Conservation (phyloP, 1,140 invertebrate species). For the Pseudomyrmex pallidus region DNA sequence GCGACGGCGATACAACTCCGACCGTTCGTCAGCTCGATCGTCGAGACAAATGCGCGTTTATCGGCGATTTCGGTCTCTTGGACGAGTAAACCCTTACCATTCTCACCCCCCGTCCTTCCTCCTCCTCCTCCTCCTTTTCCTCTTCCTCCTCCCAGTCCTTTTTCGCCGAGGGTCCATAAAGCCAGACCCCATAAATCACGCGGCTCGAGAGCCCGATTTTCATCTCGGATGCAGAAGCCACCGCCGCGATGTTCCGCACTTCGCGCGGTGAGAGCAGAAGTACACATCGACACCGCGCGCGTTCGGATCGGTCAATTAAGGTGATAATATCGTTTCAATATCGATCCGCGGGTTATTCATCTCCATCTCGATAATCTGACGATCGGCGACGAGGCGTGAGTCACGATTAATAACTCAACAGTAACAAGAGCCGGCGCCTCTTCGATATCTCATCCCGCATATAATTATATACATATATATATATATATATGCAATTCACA, state of each 20-base stretch:
- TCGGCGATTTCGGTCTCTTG: conserved; percentile 62
- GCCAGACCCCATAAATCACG: conserved; percentile 60
- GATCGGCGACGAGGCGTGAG: conserved; percentile 25
- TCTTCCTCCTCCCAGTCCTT: not conserved
- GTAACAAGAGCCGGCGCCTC: not conserved
- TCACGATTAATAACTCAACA: conserved; percentile 47
- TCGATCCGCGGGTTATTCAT: conserved; percentile 47
- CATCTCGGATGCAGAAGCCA: conserved; percentile 29
- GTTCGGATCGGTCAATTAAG: conserved; percentile 44
- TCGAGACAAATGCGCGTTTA: conserved; percentile 67
- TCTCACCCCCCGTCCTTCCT: no score
- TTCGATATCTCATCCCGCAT: conserved; percentile 6
- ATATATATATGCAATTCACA: not conserved
- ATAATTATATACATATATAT: conserved; percentile 11
- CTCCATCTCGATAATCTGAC: conserved; percentile 32
- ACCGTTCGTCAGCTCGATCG: conserved; percentile 62
- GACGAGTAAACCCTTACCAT: conserved; percentile 44
- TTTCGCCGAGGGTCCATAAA: conserved; percentile 28
- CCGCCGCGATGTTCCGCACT: conserved; percentile 7
- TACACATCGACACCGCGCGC: conserved; percentile 1
- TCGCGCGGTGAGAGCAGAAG: not conserved
- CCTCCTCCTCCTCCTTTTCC: no score
- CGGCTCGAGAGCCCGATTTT: conserved; percentile 15
- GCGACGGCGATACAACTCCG: conserved; percentile 32
- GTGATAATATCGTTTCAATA: conserved; percentile 50